A percentile compares a stretch with the other conserved stretches of the same genome.
Evolutionary conservation across 2,113 vertebrate species (phyloP).

Genomic region (Globicephala melas): DNA sequence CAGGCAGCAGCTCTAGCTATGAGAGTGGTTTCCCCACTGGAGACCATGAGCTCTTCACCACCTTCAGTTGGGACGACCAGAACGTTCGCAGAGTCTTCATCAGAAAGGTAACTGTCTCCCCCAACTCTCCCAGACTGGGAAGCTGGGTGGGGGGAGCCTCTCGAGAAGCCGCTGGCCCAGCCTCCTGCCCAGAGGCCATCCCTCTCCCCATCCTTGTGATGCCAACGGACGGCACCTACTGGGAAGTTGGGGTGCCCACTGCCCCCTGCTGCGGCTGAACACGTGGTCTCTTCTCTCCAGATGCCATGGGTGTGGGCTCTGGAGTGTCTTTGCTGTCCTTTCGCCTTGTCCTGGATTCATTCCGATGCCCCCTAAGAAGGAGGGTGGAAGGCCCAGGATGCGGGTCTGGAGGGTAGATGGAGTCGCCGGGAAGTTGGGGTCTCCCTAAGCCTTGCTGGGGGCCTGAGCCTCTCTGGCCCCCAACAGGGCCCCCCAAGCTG

Average conservation of each 20-base stretch:
- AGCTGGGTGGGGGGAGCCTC: background rate
- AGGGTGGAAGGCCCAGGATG: background rate
- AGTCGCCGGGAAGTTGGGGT: background rate
- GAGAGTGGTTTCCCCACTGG: constrained; percentile 76
- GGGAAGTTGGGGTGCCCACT: too few relatives aligned
- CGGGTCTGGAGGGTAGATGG: background rate
- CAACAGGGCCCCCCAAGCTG: background rate
- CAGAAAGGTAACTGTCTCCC: constrained; percentile 87
- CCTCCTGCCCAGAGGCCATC: background rate
- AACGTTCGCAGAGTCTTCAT: constrained; percentile 92
- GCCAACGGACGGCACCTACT: background rate
- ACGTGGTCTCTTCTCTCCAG: background rate
- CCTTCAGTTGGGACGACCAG: constrained; percentile 92
- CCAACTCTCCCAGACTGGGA: constrained; percentile 30
- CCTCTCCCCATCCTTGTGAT: accelerated
- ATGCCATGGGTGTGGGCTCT: background rate
- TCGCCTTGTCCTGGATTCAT: background rate
- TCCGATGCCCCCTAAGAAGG: background rate
- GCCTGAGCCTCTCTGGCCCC: background rate
- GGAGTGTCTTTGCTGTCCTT: background rate
- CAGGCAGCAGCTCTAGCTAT: constrained; percentile 85
- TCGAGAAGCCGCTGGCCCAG: background rate
- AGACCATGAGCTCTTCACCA: constrained; percentile 89
- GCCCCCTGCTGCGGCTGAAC: background rate
- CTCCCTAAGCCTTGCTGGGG: background rate